Conservation (phyloP, 2,888 invertebrate species). For the Tricholauxania praeusta region DNA sequence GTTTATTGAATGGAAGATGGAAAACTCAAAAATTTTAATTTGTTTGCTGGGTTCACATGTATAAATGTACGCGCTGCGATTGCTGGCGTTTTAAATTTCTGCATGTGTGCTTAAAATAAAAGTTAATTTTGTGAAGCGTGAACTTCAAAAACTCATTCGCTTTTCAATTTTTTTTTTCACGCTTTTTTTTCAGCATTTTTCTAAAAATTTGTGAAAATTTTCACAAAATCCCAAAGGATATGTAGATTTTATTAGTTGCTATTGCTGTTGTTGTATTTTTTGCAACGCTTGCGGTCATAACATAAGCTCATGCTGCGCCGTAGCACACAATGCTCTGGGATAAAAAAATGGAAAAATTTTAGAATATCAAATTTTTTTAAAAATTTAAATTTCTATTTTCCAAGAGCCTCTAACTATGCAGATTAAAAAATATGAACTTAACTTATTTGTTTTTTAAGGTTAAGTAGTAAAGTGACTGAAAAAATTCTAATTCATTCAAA, state of each 20-base stretch:
- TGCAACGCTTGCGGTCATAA: background rate
- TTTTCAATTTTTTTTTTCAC: background rate
- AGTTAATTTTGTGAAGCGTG: constrained; percentile 25
- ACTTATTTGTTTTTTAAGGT: too few species aligned
- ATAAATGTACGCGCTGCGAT: background rate
- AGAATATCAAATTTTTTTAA: too few species aligned
- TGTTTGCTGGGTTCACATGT: background rate
- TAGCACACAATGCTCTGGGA: too few species aligned
- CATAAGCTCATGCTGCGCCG: too few species aligned
- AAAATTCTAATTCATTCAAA: too few species aligned
- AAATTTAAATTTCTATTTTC: too few species aligned
- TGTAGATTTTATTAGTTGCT: background rate
- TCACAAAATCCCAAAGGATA: background rate
- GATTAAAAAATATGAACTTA: too few species aligned
- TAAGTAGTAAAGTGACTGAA: too few species aligned
- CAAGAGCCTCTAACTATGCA: too few species aligned
- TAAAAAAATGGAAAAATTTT: too few species aligned
- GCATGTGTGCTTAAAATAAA: background rate
- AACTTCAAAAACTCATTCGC: constrained; percentile 21
- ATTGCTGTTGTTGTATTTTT: background rate
- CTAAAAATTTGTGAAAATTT: background rate
- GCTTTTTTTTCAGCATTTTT: background rate
- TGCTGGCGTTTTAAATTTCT: background rate
- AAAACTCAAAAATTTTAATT: too few species aligned
- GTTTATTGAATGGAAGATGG: too few species aligned